phyloP scores from a whole-genome alignment of 2,113 vertebrate species.

The Corvus moneduloides region DNA sequence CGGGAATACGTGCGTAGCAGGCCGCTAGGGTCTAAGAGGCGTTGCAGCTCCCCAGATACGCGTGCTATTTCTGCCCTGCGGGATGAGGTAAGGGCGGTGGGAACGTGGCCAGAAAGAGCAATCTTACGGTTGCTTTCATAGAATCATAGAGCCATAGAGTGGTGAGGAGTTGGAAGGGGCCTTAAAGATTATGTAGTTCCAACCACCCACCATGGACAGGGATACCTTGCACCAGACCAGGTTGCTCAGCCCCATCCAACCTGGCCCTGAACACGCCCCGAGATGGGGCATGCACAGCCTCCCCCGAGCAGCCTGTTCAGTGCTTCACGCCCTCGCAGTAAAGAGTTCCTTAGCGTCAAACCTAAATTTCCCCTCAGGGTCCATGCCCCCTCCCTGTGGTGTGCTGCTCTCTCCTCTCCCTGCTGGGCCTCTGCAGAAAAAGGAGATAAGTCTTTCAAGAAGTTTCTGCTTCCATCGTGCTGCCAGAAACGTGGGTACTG shows the following conservation, averaged over 20 bases:
- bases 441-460: not conserved
- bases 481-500: not conserved
- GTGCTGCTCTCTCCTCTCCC: accelerated
- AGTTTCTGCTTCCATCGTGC: not conserved
- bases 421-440: not conserved
- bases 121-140: accelerated
- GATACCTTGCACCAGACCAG: not conserved
- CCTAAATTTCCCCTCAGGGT: accelerated
- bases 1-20: accelerated
- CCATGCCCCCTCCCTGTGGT: accelerated
- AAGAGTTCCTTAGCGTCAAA: not conserved
- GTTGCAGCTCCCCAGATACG: accelerated
- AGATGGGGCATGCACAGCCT: no score
- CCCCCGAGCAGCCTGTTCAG: no score
- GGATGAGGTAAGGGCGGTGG: no score
- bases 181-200: no score
- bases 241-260: not conserved
- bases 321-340: accelerated
- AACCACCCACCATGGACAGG: accelerated
- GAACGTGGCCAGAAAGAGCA: not conserved
- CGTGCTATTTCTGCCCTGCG: accelerated
- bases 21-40: not conserved
- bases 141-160: accelerated
- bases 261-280: accelerated
- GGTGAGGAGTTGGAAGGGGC: not conserved